phyloP scores from a whole-genome alignment of 2,113 vertebrate genomes.

The Setophaga petechia region DNA sequence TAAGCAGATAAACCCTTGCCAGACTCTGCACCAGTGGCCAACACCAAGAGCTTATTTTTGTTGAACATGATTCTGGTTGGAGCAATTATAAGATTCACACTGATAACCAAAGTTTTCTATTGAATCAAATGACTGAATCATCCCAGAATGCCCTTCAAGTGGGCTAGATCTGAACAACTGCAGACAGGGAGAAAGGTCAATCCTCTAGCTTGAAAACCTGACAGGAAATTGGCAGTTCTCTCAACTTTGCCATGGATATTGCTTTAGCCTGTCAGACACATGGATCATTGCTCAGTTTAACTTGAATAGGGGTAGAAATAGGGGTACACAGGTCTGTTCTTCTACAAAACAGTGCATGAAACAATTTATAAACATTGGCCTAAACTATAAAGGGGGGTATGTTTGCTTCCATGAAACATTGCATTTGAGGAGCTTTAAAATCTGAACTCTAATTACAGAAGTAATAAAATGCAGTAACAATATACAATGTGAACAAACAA shows the following conservation, averaged over 20 bases:
- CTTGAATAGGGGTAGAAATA: background rate
- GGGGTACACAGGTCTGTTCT: background rate
- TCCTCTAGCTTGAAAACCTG: background rate
- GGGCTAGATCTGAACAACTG: background rate
- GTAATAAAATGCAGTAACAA: background rate
- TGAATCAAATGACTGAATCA: background rate
- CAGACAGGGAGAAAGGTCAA: background rate
- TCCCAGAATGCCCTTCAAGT: background rate
- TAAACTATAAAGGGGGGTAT: background rate
- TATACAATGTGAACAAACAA: background rate
- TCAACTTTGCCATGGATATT: background rate
- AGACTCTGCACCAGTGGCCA: background rate
- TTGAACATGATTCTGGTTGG: background rate
- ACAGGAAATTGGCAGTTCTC: background rate
- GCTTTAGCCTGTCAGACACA: background rate
- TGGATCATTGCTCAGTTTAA: background rate
- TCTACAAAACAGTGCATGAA: background rate
- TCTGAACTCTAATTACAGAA: background rate
- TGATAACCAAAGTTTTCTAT: background rate
- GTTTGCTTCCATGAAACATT: background rate
- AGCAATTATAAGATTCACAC: background rate
- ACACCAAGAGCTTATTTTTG: background rate
- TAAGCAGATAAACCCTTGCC: background rate
- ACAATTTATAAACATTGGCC: background rate
- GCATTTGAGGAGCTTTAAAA: background rate